Evolutionary conservation across 64 coral and sea anemone species (phyloP), one percentile per base, ranked within the genome.

Genomic region (Actinia tenebrosa): DNA sequence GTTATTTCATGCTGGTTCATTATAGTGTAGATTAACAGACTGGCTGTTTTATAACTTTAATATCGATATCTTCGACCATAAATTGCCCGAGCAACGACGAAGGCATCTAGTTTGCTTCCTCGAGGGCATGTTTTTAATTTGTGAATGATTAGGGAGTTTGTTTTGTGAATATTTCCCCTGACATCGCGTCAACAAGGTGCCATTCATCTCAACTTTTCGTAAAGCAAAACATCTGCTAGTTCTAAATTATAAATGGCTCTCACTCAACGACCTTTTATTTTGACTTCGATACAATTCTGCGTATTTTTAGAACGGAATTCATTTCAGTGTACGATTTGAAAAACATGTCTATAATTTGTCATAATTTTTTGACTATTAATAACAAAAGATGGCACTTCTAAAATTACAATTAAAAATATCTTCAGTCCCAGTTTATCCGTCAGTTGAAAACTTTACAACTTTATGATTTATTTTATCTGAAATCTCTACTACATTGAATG

Each of bases 111-210:
- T 10, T 75, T 75, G 8, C 23, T 30, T 30, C 56, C 56, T 50
- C 10, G 13, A 43, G 27, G 27, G 26, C 26, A 37, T 75, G 26
- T 27, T 37, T 75, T 26, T 42, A 30, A 75, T 75, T 75, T 42
- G 27, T 42, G 3, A 75, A 23, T 26, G 80, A 83, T 83, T 83
- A 53, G 80, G n/a, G 9, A 17, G 80, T 83, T 83, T 83, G 80
- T 83, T 83, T 52, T 83, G 80, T 13, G 54, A 47, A 83, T 83
- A 83, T 83, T 53, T 53, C 45, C 46, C 23, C 23, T 52, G 45
- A 52, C 80, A 53, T 26, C 20, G 45, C 45, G 80, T 20, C 80
- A 83, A 13, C 45, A 2, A 45, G 80, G 80, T 83, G 80, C 42
- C 69, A 43, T 75, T 75, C 64, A n/a, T 23, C 64, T 69, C 64